Evolutionary conservation across 2,797 vertebrate species (phyloP).

Genomic region (Myripristis murdjan): DNA sequence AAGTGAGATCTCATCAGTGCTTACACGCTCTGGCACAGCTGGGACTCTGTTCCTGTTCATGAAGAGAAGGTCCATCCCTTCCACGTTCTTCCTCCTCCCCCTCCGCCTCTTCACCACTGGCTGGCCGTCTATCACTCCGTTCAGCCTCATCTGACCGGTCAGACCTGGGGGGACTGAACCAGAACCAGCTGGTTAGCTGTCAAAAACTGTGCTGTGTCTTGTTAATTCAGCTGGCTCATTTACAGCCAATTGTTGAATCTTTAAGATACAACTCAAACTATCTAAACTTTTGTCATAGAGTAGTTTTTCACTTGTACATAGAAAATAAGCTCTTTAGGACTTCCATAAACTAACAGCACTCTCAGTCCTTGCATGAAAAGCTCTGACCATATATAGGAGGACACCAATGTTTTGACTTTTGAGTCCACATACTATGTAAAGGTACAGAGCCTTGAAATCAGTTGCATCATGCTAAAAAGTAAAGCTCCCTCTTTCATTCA

Average conservation of each 20-base stretch:
- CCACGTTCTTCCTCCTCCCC: slow-evolving; percentile 97
- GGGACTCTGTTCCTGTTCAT: slow-evolving; percentile 90
- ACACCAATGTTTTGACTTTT: too few species aligned
- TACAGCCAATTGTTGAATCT: neutral
- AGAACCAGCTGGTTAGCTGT: slow-evolving; percentile 34
- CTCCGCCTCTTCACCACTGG: slow-evolving; percentile 93
- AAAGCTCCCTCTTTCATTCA: neutral
- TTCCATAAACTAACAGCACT: too few species aligned
- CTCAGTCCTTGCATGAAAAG: too few species aligned
- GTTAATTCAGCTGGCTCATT: neutral
- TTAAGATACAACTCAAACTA: neutral
- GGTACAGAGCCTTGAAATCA: neutral
- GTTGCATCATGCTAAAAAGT: neutral
- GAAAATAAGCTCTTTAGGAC: too few species aligned
- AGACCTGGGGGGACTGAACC: slow-evolving; percentile 81
- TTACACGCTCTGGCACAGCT: slow-evolving; percentile 88
- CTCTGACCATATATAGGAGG: neutral
- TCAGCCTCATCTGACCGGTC: slow-evolving; percentile 88
- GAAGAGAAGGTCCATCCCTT: slow-evolving; percentile 94
- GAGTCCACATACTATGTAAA: neutral
- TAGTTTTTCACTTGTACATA: too few species aligned
- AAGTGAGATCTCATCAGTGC: neutral
- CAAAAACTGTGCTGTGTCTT: neutral
- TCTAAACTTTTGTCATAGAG: too few species aligned
- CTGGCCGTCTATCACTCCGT: slow-evolving; percentile 91